Percentiles rank a stretch among this genome's conserved stretches.
Evolutionary conservation across 1,140 invertebrate genomes (phyloP).

Genomic region (Tribolium madens): DNA sequence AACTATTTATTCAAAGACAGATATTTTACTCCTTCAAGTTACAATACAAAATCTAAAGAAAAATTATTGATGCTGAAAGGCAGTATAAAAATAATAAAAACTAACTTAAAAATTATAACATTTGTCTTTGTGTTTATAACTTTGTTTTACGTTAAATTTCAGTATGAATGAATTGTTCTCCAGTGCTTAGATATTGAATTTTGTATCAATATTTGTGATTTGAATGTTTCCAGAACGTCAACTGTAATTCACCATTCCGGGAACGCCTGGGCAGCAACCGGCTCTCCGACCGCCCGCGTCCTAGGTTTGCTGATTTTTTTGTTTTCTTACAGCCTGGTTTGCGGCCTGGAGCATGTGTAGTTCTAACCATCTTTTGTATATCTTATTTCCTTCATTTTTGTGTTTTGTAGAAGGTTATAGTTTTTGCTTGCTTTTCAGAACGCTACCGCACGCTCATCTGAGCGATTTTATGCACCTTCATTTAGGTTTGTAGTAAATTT

Average conservation of each 20-base stretch:
- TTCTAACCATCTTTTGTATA: conserved; percentile 17
- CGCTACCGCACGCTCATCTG: conserved; percentile 56
- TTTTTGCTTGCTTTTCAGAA: conserved; percentile 59
- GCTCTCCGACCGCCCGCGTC: conserved; percentile 82
- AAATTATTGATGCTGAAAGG: no score
- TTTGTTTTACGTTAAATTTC: no score
- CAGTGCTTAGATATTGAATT: neutral
- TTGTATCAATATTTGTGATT: neutral
- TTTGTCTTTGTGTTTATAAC: no score
- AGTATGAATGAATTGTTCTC: no score
- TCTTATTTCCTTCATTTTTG: conserved; percentile 43
- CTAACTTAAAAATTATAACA: no score
- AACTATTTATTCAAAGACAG: no score
- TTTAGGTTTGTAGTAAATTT: conserved; percentile 57
- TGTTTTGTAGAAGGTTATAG: conserved; percentile 35
- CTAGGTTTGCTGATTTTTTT: conserved; percentile 76
- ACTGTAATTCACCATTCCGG: conserved; percentile 83
- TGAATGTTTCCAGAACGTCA: conserved; percentile 66
- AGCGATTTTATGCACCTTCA: conserved; percentile 58
- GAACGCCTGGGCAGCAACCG: conserved; percentile 89
- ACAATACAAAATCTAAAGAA: no score
- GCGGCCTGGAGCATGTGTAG: conserved; percentile 59
- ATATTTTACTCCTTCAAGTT: no score
- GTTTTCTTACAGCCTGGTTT: conserved; percentile 56
- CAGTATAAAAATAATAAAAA: no score